Percentiles rank a stretch among this genome's conserved stretches.
phyloP scores from a whole-genome alignment of 2,113 vertebrate species.

The Pogonocichla stellata region DNA sequence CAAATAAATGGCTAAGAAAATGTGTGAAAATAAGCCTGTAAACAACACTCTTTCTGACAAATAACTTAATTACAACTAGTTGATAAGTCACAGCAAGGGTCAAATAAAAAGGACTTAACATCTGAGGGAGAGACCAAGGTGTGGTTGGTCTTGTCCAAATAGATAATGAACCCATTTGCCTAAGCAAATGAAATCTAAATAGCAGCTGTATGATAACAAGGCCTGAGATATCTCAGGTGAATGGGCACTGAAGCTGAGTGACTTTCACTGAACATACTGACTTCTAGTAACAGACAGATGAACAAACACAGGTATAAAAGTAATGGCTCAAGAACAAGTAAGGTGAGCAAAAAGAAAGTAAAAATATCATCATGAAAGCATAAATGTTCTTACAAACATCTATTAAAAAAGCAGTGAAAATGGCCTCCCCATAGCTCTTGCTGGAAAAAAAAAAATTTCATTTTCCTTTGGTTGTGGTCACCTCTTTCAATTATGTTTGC shows the following conservation, averaged over 20 bases:
- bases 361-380: background rate
- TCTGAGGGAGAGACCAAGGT: background rate
- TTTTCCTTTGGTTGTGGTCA: background rate
- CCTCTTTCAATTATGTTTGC: background rate
- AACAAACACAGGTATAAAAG: background rate
- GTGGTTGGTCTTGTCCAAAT: background rate
- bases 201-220: background rate
- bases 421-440: background rate
- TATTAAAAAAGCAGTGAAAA: background rate
- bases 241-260: background rate
- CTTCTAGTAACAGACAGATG: background rate
- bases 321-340: background rate
- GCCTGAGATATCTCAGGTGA: background rate
- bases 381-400: background rate
- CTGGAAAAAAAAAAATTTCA: background rate
- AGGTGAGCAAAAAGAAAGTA: background rate
- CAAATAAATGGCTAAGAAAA: constrained; percentile 14
- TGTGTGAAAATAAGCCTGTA: background rate
- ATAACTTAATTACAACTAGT: background rate
- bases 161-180: background rate
- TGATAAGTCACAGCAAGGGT: background rate
- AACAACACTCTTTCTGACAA: background rate
- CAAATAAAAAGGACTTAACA: background rate
- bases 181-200: background rate
- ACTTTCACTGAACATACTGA: background rate